These are phyloP conservation scores for Ceyx melanurus DNA, from an alignment of 2,113 vertebrate genomes.

Conservation along the genomic window DNA sequence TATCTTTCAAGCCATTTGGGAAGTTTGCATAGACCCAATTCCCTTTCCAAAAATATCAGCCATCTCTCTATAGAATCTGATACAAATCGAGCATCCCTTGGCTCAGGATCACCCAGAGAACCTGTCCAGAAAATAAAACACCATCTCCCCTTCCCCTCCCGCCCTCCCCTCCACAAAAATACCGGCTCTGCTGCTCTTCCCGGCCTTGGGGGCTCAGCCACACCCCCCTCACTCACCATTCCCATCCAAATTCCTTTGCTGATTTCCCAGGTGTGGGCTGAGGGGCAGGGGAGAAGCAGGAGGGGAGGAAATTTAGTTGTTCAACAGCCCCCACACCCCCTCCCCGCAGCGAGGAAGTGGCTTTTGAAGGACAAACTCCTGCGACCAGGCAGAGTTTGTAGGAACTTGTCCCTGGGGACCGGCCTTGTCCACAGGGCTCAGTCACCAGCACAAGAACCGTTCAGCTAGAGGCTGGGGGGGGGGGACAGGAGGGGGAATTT, in stretches of 20 bases:
- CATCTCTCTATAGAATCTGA: slow-evolving; percentile 76
- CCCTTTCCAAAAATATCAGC: slow-evolving; percentile 81
- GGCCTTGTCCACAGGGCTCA: slow-evolving; percentile 54
- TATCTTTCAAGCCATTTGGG: slow-evolving; percentile 73
- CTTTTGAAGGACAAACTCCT: slow-evolving; percentile 20
- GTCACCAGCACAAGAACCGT: background rate
- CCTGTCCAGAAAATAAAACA: slow-evolving; percentile 68
- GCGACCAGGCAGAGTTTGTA: slow-evolving; percentile 58
- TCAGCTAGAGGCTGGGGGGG: background rate
- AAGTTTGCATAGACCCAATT: slow-evolving; percentile 81
- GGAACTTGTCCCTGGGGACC: background rate
- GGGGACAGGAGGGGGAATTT: background rate
- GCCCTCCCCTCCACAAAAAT: slow-evolving; percentile 67
- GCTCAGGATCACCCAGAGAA: slow-evolving; percentile 35
- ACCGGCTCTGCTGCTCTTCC: slow-evolving; percentile 21
- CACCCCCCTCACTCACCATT: background rate
- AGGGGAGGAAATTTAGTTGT: background rate
- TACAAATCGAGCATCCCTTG: slow-evolving; percentile 54
- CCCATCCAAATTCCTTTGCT: background rate
- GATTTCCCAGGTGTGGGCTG: background rate
- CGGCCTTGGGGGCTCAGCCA: slow-evolving; percentile 17
- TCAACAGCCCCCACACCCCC: background rate
- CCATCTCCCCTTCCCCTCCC: slow-evolving; percentile 40
- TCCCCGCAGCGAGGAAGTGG: background rate
- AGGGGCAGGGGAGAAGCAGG: background rate